Conservation (phyloP, 2,888 invertebrate species). For the Brachylomia viminalis region DNA sequence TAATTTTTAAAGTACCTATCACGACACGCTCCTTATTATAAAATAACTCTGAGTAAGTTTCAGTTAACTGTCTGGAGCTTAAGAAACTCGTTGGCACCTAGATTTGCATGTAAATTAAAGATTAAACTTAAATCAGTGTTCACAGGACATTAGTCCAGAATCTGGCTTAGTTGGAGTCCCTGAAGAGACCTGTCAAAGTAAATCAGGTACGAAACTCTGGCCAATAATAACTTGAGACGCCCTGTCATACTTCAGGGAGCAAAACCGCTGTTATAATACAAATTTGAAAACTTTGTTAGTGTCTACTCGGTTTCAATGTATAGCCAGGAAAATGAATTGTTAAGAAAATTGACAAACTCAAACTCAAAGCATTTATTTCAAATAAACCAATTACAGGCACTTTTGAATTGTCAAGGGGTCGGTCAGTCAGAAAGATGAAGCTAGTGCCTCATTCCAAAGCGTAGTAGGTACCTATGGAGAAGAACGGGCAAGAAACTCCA, state of each 20-base stretch:
- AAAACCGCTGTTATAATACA: background rate
- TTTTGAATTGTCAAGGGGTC: too few species aligned
- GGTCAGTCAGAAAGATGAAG: too few species aligned
- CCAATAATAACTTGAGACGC: conserved; percentile 31
- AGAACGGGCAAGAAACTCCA: too few species aligned
- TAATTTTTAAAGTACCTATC: background rate
- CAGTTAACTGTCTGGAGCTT: background rate
- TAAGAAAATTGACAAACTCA: background rate
- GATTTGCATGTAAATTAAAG: conserved; percentile 62
- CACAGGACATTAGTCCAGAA: conserved; percentile 43
- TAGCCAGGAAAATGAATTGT: background rate
- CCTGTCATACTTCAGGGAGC: background rate
- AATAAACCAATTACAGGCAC: too few species aligned
- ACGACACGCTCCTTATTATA: background rate
- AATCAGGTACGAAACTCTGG: conserved; percentile 28
- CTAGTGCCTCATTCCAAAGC: too few species aligned
- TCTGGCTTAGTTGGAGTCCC: conserved; percentile 28
- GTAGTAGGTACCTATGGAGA: too few species aligned
- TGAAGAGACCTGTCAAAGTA: conserved; percentile 39
- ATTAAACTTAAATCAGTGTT: conserved; percentile 62
- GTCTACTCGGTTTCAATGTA: background rate
- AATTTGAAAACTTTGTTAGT: conserved; percentile 9
- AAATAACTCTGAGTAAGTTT: conserved; percentile 10
- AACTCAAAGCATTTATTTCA: too few species aligned
- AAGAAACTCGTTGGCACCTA: conserved; percentile 30